Evolutionary conservation across 2,797 vertebrate species (phyloP).

Genomic region (Euphonia xanthogaster): DNA sequence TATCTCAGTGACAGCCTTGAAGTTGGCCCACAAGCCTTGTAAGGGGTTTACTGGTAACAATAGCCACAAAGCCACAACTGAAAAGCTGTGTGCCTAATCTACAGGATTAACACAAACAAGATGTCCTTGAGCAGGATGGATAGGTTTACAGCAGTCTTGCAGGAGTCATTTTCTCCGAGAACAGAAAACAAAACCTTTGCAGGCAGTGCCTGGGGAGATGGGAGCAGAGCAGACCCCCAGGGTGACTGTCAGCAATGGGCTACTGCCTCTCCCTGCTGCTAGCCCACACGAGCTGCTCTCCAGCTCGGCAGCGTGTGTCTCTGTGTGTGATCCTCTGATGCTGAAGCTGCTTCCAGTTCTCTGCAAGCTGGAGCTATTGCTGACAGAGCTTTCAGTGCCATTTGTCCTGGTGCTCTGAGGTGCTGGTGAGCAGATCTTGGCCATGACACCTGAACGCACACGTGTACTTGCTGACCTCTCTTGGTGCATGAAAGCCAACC

Average conservation of each 20-base stretch:
- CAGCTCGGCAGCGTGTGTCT: rapidly evolving
- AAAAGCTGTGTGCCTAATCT: conserved; percentile 32
- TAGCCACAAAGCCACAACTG: conserved; percentile 14
- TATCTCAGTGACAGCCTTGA: neutral
- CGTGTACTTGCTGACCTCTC: neutral
- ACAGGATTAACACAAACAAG: conserved; percentile 52
- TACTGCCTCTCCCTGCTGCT: neutral
- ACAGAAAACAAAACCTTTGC: neutral
- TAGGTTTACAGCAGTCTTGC: conserved; percentile 36
- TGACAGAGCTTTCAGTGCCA: neutral
- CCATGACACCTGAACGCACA: neutral
- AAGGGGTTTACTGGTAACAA: conserved; percentile 29
- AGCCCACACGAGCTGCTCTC: neutral
- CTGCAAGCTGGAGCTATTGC: neutral
- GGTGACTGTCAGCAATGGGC: neutral
- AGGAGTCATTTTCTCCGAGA: neutral
- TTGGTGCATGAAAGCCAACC: rapidly evolving
- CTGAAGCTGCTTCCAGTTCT: neutral
- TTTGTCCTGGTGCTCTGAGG: neutral
- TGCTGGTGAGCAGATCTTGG: neutral
- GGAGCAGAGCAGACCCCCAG: neutral
- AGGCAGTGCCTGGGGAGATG: neutral
- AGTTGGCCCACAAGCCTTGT: neutral
- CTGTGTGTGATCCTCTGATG: rapidly evolving
- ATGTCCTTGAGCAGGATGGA: conserved; percentile 44